Base-by-base conservation (phyloP, 2,797 vertebrate genomes). In the Euthynnus affinis region DNA sequence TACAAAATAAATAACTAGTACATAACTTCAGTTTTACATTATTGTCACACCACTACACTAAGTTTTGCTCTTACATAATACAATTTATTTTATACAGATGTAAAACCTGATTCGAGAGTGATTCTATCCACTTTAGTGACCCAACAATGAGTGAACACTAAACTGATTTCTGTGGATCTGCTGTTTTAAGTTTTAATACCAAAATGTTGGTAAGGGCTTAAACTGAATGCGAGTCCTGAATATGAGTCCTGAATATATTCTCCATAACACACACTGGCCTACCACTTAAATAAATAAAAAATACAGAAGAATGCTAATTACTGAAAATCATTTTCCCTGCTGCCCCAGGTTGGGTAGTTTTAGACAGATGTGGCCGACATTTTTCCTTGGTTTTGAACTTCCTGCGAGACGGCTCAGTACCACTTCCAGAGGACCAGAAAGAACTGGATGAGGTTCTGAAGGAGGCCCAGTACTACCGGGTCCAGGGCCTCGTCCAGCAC, bases 341-440 rank as follows among this genome's bases (percentile, higher is more conserved):
- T 55, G 0, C 53, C 49, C 17, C 71, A 97, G 97, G 96, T 74
- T 98, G 97, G 97, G 95, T 98, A 13, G 92, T 98, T 91, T 91
- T 98, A 87, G 97, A 98, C 74, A 88, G 96, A 62, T 94, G 94
- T 59, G 97, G 97, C 20, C 94, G 95, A 7, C 96, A 98, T 85
- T 98, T 98, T 92, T 94, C 94, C 23, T 91, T 97, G 29, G 93
- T 97, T 53, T 92, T 98, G 83, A 98, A 97, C 90, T 98, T 97
- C 89, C 92, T 98, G 71, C 93, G 97, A 46, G 97, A 98, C n/a
- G 96, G 97, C 7, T 96, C 96, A 0, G 96, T 97, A 13, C 96
- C 97, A 4, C 95, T 98, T 42, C 97, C 97, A 2, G 97, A 98
- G 25, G 95, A 94, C 37, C 91, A 94, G 76, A 92, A 90, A 85